Conservation (phyloP, 2,797 vertebrate genomes). For the Platalea minor region DNA sequence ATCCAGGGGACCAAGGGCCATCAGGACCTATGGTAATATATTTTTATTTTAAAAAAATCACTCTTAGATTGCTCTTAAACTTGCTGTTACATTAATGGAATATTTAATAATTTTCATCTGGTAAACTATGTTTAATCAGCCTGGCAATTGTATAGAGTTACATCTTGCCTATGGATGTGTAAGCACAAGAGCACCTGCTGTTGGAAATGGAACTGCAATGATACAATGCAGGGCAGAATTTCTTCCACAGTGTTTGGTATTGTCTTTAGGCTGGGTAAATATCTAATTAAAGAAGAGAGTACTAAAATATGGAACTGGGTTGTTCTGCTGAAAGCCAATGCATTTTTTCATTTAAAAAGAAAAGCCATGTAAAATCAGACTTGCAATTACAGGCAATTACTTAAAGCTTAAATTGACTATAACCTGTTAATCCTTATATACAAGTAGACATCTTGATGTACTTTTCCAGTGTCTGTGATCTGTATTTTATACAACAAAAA, state of each 20-base stretch:
- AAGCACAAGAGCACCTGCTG: background rate
- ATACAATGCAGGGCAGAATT: background rate
- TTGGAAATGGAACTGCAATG: background rate
- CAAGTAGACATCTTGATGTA: background rate
- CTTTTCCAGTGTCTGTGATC: background rate
- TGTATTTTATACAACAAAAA: background rate
- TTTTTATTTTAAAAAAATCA: background rate
- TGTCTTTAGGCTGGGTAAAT: background rate
- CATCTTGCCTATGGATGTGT: background rate
- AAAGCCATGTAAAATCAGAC: background rate
- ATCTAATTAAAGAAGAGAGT: background rate
- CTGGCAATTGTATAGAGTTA: background rate
- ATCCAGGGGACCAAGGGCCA: slow-evolving; percentile 67
- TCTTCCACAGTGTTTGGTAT: background rate
- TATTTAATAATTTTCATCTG: background rate
- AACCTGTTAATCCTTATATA: background rate
- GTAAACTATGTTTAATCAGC: background rate
- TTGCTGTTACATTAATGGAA: background rate
- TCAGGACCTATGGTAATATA: slow-evolving; percentile 68
- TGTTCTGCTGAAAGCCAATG: background rate
- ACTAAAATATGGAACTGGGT: background rate
- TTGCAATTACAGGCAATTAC: background rate
- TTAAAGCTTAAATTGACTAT: background rate
- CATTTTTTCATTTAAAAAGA: background rate
- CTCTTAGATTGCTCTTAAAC: background rate